phyloP scores from a whole-genome alignment of 2,797 vertebrate species.

The Argentina silus region DNA sequence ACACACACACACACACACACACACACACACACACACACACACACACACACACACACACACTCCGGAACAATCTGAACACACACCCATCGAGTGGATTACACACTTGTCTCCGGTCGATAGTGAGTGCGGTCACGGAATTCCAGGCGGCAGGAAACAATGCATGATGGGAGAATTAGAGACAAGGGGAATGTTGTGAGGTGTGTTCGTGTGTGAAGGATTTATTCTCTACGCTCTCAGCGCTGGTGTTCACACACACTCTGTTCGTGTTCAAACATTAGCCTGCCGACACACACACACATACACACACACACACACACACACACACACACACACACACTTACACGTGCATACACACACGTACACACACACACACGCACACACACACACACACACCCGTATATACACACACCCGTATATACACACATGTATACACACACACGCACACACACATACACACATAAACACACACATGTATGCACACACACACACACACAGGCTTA shows the following conservation, averaged over 20 bases:
- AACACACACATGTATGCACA: too few relatives aligned
- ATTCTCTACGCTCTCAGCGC: neutral
- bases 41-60: neutral
- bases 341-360: neutral
- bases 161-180: constrained; percentile 13
- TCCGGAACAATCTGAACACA: neutral
- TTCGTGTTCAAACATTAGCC: constrained; percentile 31
- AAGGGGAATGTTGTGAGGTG: neutral
- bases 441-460: too few relatives aligned
- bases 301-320: constrained; percentile 2
- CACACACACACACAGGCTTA: constrained; percentile 20
- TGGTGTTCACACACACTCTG: constrained; percentile 31
- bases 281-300: neutral
- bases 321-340: constrained; percentile 3
- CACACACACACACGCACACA: neutral
- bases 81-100: constrained; percentile 59
- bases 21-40: neutral
- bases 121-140: constrained; percentile 53
- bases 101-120: constrained; percentile 48
- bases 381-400: neutral
- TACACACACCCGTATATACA: too few relatives aligned
- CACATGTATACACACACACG: neutral
- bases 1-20: constrained; percentile 33
- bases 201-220: neutral
- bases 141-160: constrained; percentile 43